Evolutionary conservation across 2,797 vertebrate species (phyloP).

Genomic region (Sebastolobus alascanus): DNA sequence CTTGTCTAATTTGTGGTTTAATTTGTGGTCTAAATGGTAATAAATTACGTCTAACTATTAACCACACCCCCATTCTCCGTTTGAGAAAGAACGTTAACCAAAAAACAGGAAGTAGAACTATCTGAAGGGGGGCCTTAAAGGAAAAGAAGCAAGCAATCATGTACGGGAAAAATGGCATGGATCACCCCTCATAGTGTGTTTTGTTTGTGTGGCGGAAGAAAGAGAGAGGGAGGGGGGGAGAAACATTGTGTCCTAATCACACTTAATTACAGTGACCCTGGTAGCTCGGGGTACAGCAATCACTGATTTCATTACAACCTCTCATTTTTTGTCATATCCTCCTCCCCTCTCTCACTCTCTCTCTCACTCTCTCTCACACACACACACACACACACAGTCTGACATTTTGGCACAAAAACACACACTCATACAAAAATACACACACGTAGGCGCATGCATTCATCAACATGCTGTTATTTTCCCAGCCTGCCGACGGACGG

Average conservation of each 20-base stretch:
- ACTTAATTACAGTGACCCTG: conserved; percentile 51
- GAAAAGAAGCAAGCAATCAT: neutral
- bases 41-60: too few relatives aligned
- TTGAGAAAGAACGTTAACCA: too few relatives aligned
- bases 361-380: neutral
- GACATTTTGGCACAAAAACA: neutral
- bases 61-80: too few relatives aligned
- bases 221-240: too few relatives aligned
- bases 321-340: conserved; percentile 37
- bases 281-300: conserved; percentile 23
- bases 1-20: too few relatives aligned
- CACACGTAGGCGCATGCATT: neutral
- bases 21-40: too few relatives aligned
- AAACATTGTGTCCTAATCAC: conserved; percentile 29
- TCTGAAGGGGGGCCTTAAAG: too few relatives aligned
- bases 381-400: neutral
- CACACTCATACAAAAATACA: neutral
- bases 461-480: neutral
- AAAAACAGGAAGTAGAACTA: too few relatives aligned
- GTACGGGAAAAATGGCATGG: neutral
- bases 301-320: conserved; percentile 54
- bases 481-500: neutral
- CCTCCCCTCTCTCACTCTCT: neutral
- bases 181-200: neutral
- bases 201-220: neutral